Evolutionary conservation across 2,113 vertebrate species (phyloP).

Genomic region (Felis catus): DNA sequence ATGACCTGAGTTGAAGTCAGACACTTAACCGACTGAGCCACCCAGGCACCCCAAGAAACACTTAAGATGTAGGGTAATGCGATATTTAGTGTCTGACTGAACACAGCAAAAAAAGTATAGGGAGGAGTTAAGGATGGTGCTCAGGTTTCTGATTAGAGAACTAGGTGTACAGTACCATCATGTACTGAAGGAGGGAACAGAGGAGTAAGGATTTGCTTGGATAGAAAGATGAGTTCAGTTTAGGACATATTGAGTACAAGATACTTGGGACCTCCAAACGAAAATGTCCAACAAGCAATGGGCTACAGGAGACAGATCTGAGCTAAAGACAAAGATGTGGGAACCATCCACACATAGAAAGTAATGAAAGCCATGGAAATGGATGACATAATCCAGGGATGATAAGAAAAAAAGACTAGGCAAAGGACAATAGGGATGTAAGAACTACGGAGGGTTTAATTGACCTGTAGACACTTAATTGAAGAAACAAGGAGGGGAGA

Average conservation of each 20-base stretch:
- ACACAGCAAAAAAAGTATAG: neutral
- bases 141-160: neutral
- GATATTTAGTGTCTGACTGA: neutral
- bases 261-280: neutral
- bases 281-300: neutral
- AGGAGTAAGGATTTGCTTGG: neutral
- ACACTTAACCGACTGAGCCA: too few species aligned
- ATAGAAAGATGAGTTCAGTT: neutral
- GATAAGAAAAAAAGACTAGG: neutral
- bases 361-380: neutral
- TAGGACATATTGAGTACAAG: neutral
- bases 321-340: neutral
- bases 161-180: neutral
- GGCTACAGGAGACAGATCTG: neutral
- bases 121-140: neutral
- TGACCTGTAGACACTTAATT: neutral
- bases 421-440: neutral
- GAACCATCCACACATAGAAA: neutral
- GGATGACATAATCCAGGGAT: neutral
- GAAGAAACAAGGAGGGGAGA: neutral
- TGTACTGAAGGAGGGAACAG: neutral
- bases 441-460: neutral
- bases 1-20: too few species aligned
- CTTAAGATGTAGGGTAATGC: neutral
- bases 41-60: neutral